phyloP scores from a whole-genome alignment of 2,888 invertebrate species.

The Drosophila dives region DNA sequence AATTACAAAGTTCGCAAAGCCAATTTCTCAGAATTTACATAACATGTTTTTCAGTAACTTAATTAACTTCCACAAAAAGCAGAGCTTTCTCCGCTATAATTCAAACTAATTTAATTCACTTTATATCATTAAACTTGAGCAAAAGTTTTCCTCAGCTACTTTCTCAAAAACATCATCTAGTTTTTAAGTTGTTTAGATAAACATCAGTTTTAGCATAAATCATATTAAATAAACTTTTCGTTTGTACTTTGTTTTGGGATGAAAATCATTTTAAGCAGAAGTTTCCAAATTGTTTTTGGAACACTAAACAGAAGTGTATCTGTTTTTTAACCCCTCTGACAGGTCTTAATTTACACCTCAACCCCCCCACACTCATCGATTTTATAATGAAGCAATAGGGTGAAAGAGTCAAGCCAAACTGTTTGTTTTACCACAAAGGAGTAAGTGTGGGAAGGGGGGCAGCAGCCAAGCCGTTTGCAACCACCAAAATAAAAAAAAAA shows the following conservation, averaged over 20 bases:
- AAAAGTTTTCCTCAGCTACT: neutral
- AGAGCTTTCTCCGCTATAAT: neutral
- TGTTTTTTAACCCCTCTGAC: conserved; percentile 8
- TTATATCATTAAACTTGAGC: neutral
- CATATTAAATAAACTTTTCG: neutral
- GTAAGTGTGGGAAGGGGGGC: conserved; percentile 1
- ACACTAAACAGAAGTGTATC: conserved; percentile 10
- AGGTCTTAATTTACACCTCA: conserved; percentile 45
- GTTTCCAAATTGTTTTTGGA: neutral
- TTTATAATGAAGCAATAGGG: conserved; percentile 67
- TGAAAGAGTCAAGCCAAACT: conserved; percentile 40
- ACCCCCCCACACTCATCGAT: conserved; percentile 47
- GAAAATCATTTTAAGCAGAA: neutral
- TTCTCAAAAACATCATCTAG: neutral
- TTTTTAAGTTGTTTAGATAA: neutral
- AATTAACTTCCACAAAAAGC: neutral
- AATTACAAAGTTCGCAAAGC: neutral
- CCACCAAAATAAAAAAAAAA: conserved; percentile 48
- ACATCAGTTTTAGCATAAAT: neutral
- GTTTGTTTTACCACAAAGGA: conserved; percentile 59
- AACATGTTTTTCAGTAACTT: neutral
- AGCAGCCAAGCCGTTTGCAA: conserved; percentile 29
- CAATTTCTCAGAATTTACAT: neutral
- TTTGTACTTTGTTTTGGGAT: conserved; percentile 4
- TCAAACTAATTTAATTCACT: conserved; percentile 4